Percentiles rank a stretch among this genome's conserved stretches.
phyloP scores from a whole-genome alignment of 2,888 invertebrate genomes.

The Desoria tigrina region DNA sequence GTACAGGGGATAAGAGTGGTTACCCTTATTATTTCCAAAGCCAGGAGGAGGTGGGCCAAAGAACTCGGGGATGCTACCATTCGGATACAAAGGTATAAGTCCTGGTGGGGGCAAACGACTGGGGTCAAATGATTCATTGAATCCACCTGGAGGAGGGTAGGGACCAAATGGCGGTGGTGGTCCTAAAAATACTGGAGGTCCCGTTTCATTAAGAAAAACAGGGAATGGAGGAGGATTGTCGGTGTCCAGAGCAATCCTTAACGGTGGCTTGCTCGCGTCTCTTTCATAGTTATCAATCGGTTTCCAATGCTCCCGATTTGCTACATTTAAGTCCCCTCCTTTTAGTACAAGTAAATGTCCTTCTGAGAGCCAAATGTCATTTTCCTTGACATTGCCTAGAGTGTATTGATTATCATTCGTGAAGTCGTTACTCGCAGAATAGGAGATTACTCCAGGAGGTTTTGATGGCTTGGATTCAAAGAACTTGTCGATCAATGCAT shows the following conservation, averaged over 20 bases:
- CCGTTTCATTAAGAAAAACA: slow-evolving; percentile 80
- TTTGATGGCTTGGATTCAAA: slow-evolving; percentile 65
- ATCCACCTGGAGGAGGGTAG: slow-evolving; percentile 58
- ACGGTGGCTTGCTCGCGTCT: slow-evolving; percentile 67
- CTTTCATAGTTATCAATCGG: slow-evolving; percentile 83
- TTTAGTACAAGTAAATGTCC: slow-evolving; percentile 80
- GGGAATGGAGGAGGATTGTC: slow-evolving; percentile 88
- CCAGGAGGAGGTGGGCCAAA: slow-evolving; percentile 43
- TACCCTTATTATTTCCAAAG: slow-evolving; percentile 21
- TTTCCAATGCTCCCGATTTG: slow-evolving; percentile 65
- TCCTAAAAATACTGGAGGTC: slow-evolving; percentile 81
- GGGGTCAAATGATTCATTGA: slow-evolving; percentile 51
- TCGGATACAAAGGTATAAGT: slow-evolving; percentile 49
- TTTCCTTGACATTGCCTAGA: slow-evolving; percentile 77
- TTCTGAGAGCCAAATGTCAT: slow-evolving; percentile 87
- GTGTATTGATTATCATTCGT: slow-evolving; percentile 75
- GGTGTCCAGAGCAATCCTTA: slow-evolving; percentile 78
- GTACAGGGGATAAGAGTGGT: slow-evolving; percentile 13
- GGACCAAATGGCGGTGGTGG: slow-evolving; percentile 68
- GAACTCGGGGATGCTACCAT: slow-evolving; percentile 49
- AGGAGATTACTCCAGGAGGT: slow-evolving; percentile 79
- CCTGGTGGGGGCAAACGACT: slow-evolving; percentile 52
- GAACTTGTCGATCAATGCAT: slow-evolving; percentile 81
- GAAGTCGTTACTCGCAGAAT: slow-evolving; percentile 76
- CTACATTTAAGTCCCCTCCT: slow-evolving; percentile 65